These are phyloP conservation scores for Trinectes maculatus DNA, from an alignment of 2,113 vertebrate genomes.

Conservation along the genomic window DNA sequence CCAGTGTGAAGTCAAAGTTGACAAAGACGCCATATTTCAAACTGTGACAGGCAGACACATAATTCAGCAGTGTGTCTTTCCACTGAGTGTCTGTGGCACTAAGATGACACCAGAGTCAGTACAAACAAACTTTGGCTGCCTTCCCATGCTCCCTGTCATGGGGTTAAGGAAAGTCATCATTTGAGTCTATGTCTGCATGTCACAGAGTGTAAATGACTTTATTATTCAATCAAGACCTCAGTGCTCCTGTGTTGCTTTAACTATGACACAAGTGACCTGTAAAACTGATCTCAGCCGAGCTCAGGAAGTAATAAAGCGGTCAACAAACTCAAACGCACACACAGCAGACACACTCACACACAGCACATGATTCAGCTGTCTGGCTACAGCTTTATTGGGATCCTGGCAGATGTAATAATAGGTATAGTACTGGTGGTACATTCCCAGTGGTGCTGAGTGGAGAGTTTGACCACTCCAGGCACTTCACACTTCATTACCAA, in stretches of 20 bases:
- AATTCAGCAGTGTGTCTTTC: conserved; percentile 22
- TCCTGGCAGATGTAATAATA: conserved; percentile 56
- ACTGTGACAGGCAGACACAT: conserved; percentile 32
- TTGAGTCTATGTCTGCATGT: conserved; percentile 28
- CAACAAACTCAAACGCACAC: conserved; percentile 31
- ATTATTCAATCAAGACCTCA: conserved; percentile 44
- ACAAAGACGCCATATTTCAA: conserved; percentile 15
- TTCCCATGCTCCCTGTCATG: conserved; percentile 49
- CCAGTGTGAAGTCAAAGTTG: background rate
- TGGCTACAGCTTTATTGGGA: conserved; percentile 50
- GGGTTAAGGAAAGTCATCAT: conserved; percentile 21
- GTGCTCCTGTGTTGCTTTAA: conserved; percentile 49
- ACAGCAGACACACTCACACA: conserved; percentile 8
- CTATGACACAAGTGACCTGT: conserved; percentile 52
- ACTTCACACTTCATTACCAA: conserved; percentile 73
- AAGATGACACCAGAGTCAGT: conserved; percentile 38
- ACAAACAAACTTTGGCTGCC: conserved; percentile 54
- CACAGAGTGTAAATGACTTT: conserved; percentile 40
- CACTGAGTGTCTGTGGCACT: conserved; percentile 1
- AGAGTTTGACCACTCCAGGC: conserved; percentile 57
- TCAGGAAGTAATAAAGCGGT: conserved; percentile 73
- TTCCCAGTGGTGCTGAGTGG: conserved; percentile 60
- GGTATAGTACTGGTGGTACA: conserved; percentile 31
- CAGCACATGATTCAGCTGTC: conserved; percentile 42
- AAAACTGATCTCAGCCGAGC: conserved; percentile 33